Evolutionary conservation across 2,797 vertebrate genomes (phyloP).

Genomic region (Ptychadena robeensis): DNA sequence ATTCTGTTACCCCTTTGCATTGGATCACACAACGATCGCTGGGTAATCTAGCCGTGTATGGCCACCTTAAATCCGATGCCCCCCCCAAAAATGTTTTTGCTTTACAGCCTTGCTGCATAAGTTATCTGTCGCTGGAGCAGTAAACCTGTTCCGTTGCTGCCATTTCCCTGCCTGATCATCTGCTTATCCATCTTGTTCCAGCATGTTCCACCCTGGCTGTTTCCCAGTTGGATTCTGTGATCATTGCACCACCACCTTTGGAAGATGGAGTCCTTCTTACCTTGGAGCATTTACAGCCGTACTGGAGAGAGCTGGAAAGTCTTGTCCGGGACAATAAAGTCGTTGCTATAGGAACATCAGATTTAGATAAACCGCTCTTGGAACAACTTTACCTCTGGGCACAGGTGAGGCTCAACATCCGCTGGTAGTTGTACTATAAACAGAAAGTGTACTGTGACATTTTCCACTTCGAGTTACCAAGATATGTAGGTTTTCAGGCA

Average conservation of each 20-base stretch:
- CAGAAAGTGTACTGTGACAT: no score
- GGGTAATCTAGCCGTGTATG: no score
- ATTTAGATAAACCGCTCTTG: conserved; percentile 92
- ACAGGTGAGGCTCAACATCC: conserved; percentile 79
- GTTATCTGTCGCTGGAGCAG: no score
- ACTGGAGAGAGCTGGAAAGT: conserved; percentile 91
- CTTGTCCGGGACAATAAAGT: conserved; percentile 87
- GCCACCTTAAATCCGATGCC: no score
- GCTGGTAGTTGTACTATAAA: neutral
- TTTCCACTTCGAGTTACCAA: no score
- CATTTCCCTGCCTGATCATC: neutral
- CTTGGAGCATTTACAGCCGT: conserved; percentile 88
- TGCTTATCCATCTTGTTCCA: conserved; percentile 62
- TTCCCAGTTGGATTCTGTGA: conserved; percentile 93
- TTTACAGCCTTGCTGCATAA: no score
- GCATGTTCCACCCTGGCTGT: conserved; percentile 89
- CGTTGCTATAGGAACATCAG: conserved; percentile 93
- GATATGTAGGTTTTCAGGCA: no score
- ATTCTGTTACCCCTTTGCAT: no score
- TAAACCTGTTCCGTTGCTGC: no score
- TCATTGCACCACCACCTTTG: conserved; percentile 86
- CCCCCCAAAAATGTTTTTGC: no score
- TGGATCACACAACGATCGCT: no score
- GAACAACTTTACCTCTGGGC: conserved; percentile 97
- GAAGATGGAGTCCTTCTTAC: conserved; percentile 82